These are phyloP conservation scores for Chunga burmeisteri DNA, from an alignment of 2,113 vertebrate genomes.

Conservation along the genomic window DNA sequence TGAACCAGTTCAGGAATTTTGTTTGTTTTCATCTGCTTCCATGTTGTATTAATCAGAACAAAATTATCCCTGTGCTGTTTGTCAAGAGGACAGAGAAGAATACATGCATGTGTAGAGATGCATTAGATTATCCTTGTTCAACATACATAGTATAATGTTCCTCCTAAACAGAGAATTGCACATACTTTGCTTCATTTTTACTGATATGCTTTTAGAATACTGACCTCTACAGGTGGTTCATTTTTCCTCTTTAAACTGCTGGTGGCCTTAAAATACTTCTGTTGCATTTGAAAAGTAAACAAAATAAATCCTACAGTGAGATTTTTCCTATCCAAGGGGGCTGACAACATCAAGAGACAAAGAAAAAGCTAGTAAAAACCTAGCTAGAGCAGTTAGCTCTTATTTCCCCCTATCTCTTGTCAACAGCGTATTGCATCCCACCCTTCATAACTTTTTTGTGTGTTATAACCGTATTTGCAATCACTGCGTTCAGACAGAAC, in stretches of 20 bases:
- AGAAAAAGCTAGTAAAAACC: not conserved
- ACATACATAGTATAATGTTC: not conserved
- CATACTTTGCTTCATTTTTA: not conserved
- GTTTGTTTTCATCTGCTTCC: not conserved
- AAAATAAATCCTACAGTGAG: not conserved
- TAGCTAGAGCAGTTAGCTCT: not conserved
- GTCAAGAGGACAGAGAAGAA: not conserved
- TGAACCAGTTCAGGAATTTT: not conserved
- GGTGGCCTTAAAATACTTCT: not conserved
- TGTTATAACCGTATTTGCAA: not conserved
- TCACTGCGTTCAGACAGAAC: not conserved
- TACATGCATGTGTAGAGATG: not conserved
- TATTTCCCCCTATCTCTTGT: not conserved
- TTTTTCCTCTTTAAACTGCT: not conserved
- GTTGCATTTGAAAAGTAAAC: not conserved
- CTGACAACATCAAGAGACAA: not conserved
- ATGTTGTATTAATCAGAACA: not conserved
- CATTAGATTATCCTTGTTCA: not conserved
- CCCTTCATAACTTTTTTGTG: not conserved
- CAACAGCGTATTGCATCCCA: not conserved
- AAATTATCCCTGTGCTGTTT: not conserved
- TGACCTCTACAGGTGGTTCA: conserved; percentile 20
- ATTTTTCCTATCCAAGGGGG: not conserved
- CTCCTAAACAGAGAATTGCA: not conserved
- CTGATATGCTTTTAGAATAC: not conserved